Conservation (phyloP, 2,888 invertebrate species). For the Tiphia femorata region DNA sequence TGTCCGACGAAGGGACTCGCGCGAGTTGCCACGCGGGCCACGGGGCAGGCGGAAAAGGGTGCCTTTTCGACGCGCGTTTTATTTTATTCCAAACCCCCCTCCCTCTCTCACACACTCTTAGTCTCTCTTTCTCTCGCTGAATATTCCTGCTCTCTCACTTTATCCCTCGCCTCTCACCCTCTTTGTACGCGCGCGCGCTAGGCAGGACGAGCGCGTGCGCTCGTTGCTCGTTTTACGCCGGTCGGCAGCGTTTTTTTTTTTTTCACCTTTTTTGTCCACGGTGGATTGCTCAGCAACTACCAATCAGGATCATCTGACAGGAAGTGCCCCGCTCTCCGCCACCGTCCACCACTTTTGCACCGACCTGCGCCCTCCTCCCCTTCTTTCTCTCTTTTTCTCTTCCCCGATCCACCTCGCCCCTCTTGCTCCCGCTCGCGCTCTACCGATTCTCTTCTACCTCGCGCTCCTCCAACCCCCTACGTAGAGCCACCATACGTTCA, state of each 20-base stretch:
- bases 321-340: constrained; percentile 49
- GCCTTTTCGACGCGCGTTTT: constrained; percentile 37
- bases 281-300: constrained; percentile 66
- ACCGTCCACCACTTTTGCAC: constrained; percentile 32
- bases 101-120: background rate
- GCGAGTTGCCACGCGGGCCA: background rate
- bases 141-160: too few species aligned
- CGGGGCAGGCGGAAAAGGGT: constrained; percentile 5
- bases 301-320: constrained; percentile 68
- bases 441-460: constrained; percentile 10
- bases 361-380: constrained; percentile 19
- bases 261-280: constrained; percentile 48
- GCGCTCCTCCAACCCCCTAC: constrained; percentile 10
- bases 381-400: too few species aligned
- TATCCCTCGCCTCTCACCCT: constrained; percentile 9
- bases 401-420: constrained; percentile 13
- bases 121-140: constrained; percentile 20
- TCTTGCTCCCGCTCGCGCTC: constrained; percentile 12
- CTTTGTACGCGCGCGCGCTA: constrained; percentile 36
- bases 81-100: constrained; percentile 41
- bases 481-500: constrained; percentile 50
- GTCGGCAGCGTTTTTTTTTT: constrained; percentile 33
- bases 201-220: too few species aligned
- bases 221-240: constrained; percentile 47
- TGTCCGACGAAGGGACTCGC: constrained; percentile 27